phyloP scores from a whole-genome alignment of 2,113 vertebrate genomes.

The Acanthochromis polyacanthus region DNA sequence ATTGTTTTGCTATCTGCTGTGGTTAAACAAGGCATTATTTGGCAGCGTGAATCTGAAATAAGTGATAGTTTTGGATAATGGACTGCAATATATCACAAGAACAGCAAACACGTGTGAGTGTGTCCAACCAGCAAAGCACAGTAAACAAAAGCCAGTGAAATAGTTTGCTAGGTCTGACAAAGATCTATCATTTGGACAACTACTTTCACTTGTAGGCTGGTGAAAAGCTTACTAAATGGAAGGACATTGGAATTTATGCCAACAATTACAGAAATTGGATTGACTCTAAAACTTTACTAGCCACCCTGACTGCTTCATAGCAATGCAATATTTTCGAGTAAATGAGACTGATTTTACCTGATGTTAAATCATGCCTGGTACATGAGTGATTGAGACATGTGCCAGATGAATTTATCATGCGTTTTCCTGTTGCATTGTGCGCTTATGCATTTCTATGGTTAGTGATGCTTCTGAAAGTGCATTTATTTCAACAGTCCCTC shows the following conservation, averaged over 20 bases:
- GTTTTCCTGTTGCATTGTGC: neutral
- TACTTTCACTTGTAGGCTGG: too few species aligned
- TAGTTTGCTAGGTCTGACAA: neutral
- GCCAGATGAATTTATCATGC: neutral
- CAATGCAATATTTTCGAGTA: too few species aligned
- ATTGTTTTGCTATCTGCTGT: slow-evolving; percentile 24
- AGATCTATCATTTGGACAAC: neutral
- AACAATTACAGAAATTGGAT: too few species aligned
- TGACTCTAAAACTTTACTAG: too few species aligned
- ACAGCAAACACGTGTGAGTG: neutral
- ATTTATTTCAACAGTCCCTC: neutral
- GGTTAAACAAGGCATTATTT: slow-evolving; percentile 52
- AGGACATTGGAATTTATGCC: too few species aligned
- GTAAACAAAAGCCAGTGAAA: neutral
- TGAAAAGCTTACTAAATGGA: too few species aligned
- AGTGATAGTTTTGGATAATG: slow-evolving; percentile 28
- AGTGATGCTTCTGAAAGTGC: neutral
- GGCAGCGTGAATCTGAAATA: slow-evolving; percentile 28
- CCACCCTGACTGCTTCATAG: too few species aligned
- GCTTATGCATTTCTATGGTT: slow-evolving; percentile 2
- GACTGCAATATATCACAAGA: slow-evolving; percentile 1
- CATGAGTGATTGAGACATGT: neutral
- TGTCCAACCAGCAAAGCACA: neutral
- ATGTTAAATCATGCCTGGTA: neutral
- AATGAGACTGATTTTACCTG: too few species aligned